Percentiles rank a stretch among this genome's conserved stretches.
phyloP scores from a whole-genome alignment of 2,888 invertebrate species.

The Unio pictorum region DNA sequence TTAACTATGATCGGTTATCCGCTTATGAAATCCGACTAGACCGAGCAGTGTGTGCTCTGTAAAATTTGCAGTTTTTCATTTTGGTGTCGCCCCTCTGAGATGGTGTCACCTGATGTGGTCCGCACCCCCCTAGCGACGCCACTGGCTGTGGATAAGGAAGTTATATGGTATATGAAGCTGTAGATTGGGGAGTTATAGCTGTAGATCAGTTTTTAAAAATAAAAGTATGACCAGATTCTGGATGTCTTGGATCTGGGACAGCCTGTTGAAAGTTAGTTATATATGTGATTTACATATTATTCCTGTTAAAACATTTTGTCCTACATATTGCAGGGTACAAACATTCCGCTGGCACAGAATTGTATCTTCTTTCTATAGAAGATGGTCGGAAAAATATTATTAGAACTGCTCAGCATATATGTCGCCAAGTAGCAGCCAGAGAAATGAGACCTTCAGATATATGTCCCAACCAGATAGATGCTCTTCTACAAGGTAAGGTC shows the following conservation, averaged over 20 bases:
- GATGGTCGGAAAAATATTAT: constrained; percentile 57
- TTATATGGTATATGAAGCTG: too few relatives aligned
- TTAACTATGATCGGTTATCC: too few relatives aligned
- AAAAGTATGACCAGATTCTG: neutral
- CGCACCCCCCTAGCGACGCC: too few relatives aligned
- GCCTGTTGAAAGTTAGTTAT: neutral
- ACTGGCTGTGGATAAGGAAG: too few relatives aligned
- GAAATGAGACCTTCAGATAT: constrained; percentile 49
- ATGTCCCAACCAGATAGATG: constrained; percentile 47
- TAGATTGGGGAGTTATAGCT: too few relatives aligned
- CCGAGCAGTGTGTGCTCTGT: too few relatives aligned
- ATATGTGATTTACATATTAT: neutral
- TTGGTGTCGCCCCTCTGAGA: too few relatives aligned
- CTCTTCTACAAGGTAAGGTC: constrained; percentile 52
- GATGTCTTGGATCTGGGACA: neutral
- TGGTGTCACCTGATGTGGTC: too few relatives aligned
- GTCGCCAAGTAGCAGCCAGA: constrained; percentile 40
- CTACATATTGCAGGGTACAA: constrained; percentile 18
- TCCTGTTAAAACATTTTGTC: too few relatives aligned
- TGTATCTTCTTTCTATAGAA: constrained; percentile 56
- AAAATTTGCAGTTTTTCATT: too few relatives aligned
- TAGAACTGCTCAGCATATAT: constrained; percentile 41
- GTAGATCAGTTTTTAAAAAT: neutral
- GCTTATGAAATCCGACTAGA: too few relatives aligned
- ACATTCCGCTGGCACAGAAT: constrained; percentile 32